Evolutionary conservation across 2,888 invertebrate genomes (phyloP), one percentile per base, ranked within the genome.

Genomic region (Stratiomys singularior): DNA sequence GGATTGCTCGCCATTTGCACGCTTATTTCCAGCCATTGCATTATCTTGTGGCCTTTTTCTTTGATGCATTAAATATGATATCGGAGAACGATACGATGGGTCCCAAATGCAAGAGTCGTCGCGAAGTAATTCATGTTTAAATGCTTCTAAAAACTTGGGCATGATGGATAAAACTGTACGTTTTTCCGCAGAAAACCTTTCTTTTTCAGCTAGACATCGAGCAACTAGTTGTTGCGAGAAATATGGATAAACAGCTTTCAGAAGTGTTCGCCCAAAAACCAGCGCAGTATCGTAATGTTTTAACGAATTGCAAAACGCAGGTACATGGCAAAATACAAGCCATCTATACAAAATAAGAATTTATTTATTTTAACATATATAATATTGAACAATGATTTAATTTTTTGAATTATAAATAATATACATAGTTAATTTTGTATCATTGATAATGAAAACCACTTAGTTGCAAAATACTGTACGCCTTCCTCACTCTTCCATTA

Each of bases 321-420:
- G 98, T 30, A 98, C 96, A 87, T 97, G 96, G 85, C 97, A 98
- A 86, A 96, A 97, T 5, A 97, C 96, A 58, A 98, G 88, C 98
- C 98, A 98, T 80, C 95, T 92, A 83, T 78, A 83, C 52, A 44
- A 23, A 18, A 69, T n/a, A 18, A 46, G 7, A 66, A 66, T n/a
- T 11, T 23, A 27, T 66, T 66, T 66, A 52, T 7, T 44, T 44
- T 9, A 44, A 44, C 44, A 44, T 9, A 44, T 44, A 44, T 13
- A 44, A 13, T 44, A 13, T 44, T 44, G 44, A 44, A 44, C 44
- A 44, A n/a, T n/a, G n/a, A n/a, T n/a, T n/a, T n/a, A n/a, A n/a
- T n/a, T n/a, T n/a, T n/a, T n/a, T n/a, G n/a, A n/a, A n/a, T n/a
- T n/a, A n/a, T n/a, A n/a, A n/a, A n/a, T n/a, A n/a, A n/a, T n/a